Percentiles rank a stretch among this genome's conserved stretches.
These are phyloP conservation scores for Molossus molossus DNA, from an alignment of 2,797 vertebrate species.

Conservation along the genomic window DNA sequence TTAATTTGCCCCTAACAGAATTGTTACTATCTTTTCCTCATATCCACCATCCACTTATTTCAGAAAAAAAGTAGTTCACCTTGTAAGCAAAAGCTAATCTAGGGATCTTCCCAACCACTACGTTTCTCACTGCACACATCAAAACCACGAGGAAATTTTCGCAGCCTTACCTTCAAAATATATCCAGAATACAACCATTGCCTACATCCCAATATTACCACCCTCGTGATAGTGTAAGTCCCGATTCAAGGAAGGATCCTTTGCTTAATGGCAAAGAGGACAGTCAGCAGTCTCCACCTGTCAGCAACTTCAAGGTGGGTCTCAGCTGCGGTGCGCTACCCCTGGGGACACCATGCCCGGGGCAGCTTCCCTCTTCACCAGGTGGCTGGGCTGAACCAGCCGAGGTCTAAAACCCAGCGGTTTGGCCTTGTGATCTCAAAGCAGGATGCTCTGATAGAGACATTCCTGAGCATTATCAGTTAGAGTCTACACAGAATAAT, in stretches of 20 bases:
- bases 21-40: not conserved
- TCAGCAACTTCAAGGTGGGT: not conserved
- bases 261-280: not conserved
- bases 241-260: not conserved
- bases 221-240: not conserved
- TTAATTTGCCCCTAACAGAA: not conserved
- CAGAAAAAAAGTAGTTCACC: not conserved
- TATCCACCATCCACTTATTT: not conserved
- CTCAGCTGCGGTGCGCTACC: fast-evolving
- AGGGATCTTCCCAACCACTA: not conserved
- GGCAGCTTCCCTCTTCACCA: not conserved
- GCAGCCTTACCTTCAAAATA: not conserved
- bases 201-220: not conserved
- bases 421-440: not conserved
- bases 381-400: too few species aligned
- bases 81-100: not conserved
- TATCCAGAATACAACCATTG: not conserved
- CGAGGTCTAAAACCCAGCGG: not conserved
- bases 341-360: not conserved
- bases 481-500: not conserved
- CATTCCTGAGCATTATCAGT: not conserved
- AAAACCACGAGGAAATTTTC: not conserved
- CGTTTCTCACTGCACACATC: not conserved
- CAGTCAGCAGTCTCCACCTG: too few species aligned
- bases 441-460: not conserved